Conservation (phyloP, 2,888 invertebrate genomes). For the Ochlodes sylvanus region DNA sequence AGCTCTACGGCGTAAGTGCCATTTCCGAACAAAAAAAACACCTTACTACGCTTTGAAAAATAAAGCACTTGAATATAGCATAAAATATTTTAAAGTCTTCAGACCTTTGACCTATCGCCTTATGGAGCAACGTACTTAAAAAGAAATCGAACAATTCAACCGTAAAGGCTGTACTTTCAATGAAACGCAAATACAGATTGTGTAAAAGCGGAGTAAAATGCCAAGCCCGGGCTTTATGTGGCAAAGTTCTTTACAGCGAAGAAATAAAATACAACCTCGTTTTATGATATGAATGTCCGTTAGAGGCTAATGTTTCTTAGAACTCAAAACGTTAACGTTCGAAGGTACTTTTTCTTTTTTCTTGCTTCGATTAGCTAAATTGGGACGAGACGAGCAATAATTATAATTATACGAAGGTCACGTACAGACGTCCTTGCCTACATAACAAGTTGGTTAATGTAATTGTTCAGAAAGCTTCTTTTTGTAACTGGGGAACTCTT, state of each 20-base stretch:
- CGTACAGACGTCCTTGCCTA: too few relatives aligned
- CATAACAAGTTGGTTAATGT: too few relatives aligned
- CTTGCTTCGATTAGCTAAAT: too few relatives aligned
- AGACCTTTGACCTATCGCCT: constrained; percentile 29
- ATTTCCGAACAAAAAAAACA: background rate
- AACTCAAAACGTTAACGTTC: background rate
- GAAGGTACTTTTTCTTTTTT: too few relatives aligned
- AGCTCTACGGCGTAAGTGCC: too few relatives aligned
- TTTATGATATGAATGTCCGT: constrained; percentile 14
- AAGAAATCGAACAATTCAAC: constrained; percentile 36
- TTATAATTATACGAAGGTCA: too few relatives aligned
- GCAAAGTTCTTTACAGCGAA: constrained; percentile 9
- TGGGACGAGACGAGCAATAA: too few relatives aligned
- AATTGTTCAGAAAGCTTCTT: too few relatives aligned
- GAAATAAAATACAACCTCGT: constrained; percentile 22
- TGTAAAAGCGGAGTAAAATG: constrained; percentile 24
- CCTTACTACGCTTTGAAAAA: background rate
- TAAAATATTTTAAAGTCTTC: constrained; percentile 26
- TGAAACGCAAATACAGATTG: constrained; percentile 22
- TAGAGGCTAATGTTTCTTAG: constrained; percentile 3
- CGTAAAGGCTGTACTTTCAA: constrained; percentile 27
- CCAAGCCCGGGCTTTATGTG: constrained; percentile 11
- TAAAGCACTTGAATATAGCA: background rate
- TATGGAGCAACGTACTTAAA: constrained; percentile 11
- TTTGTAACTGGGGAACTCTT: too few relatives aligned